Evolutionary conservation across 2,113 vertebrate genomes (phyloP).

Genomic region (Corapipo altera): DNA sequence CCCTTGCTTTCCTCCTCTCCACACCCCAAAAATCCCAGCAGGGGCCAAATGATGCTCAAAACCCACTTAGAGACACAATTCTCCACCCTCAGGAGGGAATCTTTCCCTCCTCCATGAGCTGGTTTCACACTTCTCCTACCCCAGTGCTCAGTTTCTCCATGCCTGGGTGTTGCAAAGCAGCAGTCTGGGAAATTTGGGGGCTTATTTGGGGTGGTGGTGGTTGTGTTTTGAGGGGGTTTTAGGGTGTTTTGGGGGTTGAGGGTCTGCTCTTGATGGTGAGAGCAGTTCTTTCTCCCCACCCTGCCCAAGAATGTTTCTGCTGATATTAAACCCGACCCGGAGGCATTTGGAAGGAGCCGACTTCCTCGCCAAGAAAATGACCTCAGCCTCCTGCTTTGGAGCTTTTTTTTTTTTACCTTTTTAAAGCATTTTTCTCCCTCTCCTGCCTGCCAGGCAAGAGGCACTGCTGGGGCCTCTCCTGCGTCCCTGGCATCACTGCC

Average conservation of each 20-base stretch:
- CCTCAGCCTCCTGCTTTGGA: conserved; percentile 63
- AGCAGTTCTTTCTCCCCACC: conserved; percentile 60
- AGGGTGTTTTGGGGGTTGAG: neutral
- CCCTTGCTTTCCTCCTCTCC: neutral
- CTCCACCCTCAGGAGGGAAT: accelerated
- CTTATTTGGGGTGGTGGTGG: neutral
- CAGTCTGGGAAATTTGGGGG: too few relatives aligned
- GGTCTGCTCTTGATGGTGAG: neutral
- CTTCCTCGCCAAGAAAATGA: conserved; percentile 71
- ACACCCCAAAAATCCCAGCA: neutral
- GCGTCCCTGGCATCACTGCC: neutral
- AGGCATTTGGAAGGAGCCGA: conserved; percentile 51
- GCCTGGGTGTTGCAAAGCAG: neutral
- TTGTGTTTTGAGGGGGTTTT: accelerated
- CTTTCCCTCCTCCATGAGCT: neutral
- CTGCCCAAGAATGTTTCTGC: conserved; percentile 74
- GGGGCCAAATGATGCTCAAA: neutral
- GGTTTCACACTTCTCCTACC: neutral
- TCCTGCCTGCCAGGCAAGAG: neutral
- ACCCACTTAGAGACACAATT: neutral
- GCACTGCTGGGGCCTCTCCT: neutral
- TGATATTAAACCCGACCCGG: conserved; percentile 72
- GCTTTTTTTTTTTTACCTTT: conserved; percentile 44
- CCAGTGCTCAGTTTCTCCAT: neutral
- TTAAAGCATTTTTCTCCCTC: conserved; percentile 49